Evolutionary conservation across 2,888 invertebrate species (phyloP), one percentile per base, ranked within the genome.

Genomic region (Timema cristinae): DNA sequence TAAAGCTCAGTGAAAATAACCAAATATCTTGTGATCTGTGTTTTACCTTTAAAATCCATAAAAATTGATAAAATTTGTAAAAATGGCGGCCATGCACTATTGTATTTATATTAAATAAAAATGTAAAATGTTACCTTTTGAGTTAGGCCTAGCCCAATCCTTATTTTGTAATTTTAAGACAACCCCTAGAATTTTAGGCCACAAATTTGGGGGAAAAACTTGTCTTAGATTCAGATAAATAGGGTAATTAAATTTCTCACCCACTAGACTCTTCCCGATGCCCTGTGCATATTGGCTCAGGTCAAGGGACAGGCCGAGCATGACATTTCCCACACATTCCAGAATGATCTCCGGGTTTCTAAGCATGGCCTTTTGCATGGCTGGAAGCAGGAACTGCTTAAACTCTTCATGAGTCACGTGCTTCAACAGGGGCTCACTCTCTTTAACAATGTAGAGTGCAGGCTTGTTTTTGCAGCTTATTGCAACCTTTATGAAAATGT

Each of bases 261-360:
- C 89, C 76, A 93, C 91, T 68, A 97, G 84, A 77, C 90, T 90
- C 82, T 93, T 94, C 15, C 92, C 93, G 68, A 97, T 86, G 77
- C 93, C 93, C 59, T 87, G 81, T 7, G 91, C 90, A 81, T 91
- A 90, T 68, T 88, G 87, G 79, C 94, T 94, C 49, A 97, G 85
- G 79, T 94, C 91, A 6, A 95, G 82, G 70, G 88, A 85, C 7
- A 95, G 80, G 70, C 89, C 89, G 8, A 86, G 85, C 48, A 97
- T 82, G 73, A 96, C 89, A 67, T 90, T 85, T 0, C 92, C 92
- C 54, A 97, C 91, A 16, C 90, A 89, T 80, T 92, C 89, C 32
- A 97, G 86, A n/a, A 94, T 91, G 70, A 95, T 89, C 85, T 98
- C 98, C 0, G 98, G 97, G 83, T 94, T 97, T 69, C 98, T 85